These are phyloP conservation scores for Carduelis carduelis DNA, from an alignment of 2,797 vertebrate genomes.

Conservation along the genomic window DNA sequence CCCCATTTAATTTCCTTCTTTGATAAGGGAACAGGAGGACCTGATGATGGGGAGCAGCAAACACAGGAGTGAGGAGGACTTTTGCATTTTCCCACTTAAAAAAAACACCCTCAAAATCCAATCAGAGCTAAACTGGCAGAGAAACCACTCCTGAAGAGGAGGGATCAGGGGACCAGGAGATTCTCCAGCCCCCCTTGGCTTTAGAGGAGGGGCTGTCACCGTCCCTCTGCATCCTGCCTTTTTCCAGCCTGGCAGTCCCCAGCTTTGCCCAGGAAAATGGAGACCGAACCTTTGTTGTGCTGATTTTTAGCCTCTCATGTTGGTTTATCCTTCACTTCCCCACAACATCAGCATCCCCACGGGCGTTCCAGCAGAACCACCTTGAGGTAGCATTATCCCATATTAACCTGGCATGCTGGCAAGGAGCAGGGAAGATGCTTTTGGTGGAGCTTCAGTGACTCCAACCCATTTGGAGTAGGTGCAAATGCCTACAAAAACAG, in stretches of 20 bases:
- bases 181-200: not conserved
- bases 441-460: not conserved
- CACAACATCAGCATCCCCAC: not conserved
- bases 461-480: not conserved
- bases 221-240: not conserved
- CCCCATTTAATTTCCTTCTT: not conserved
- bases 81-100: not conserved
- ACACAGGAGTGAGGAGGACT: not conserved
- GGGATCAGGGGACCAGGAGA: not conserved
- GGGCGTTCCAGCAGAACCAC: not conserved
- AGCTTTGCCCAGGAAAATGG: not conserved
- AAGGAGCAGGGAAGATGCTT: accelerated
- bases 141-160: not conserved
- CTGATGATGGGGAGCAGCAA: not conserved
- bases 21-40: not conserved
- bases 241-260: not conserved
- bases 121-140: not conserved
- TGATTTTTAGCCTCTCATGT: not conserved
- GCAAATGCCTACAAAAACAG: not conserved
- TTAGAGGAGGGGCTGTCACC: not conserved
- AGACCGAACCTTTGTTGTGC: not conserved
- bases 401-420: not conserved
- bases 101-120: not conserved
- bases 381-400: not conserved
- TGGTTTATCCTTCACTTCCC: not conserved